These are phyloP conservation scores for Spicauda simplicius DNA, from an alignment of 2,888 invertebrate genomes.

Conservation along the genomic window DNA sequence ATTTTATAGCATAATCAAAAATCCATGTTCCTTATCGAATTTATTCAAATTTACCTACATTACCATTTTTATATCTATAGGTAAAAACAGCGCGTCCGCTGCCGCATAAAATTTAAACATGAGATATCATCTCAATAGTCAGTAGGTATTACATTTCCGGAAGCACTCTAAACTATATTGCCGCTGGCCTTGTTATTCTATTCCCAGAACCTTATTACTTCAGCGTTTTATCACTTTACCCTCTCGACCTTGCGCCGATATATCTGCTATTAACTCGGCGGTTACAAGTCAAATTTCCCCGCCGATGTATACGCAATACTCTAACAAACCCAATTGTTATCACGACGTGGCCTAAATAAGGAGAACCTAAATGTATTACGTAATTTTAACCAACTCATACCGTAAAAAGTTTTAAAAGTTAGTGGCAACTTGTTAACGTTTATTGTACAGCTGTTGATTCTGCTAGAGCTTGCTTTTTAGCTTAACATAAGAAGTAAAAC, in stretches of 20 bases:
- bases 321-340: conserved; percentile 13
- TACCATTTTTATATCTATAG: not conserved
- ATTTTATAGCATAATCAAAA: too few species aligned
- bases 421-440: too few species aligned
- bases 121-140: conserved; percentile 11
- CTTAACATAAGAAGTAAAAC: too few species aligned
- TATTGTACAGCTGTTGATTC: too few species aligned
- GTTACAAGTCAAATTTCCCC: conserved; percentile 18
- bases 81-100: not conserved
- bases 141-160: conserved; percentile 16
- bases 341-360: conserved; percentile 6
- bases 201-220: conserved; percentile 33
- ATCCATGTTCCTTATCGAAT: too few species aligned
- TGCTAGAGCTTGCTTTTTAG: too few species aligned
- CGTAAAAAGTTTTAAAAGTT: too few species aligned
- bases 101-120: not conserved
- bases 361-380: not conserved
- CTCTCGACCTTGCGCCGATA: conserved; percentile 35
- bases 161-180: conserved; percentile 8
- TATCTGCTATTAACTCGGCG: conserved; percentile 14
- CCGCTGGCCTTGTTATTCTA: conserved; percentile 33
- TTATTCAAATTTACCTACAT: too few species aligned
- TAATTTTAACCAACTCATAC: too few species aligned
- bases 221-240: conserved; percentile 36
- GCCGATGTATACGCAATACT: conserved; percentile 13